A percentile compares a stretch with the other conserved stretches of the same genome.
phyloP scores from a whole-genome alignment of 2,888 invertebrate species.

The Beris morrisii region DNA sequence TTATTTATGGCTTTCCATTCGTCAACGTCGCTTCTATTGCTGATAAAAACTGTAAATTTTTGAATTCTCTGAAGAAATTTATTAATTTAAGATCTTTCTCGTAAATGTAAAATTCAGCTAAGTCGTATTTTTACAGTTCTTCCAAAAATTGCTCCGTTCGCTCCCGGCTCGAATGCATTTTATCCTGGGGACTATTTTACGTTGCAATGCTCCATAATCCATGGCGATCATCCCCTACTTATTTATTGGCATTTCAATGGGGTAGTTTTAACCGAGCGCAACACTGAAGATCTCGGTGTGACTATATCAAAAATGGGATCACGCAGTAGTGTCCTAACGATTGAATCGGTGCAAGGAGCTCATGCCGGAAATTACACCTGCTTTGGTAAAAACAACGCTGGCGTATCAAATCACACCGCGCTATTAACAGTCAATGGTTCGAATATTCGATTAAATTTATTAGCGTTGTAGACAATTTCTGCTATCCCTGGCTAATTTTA shows the following conservation, averaged over 20 bases:
- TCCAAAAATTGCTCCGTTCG: conserved; percentile 77
- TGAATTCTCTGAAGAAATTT: too few species aligned
- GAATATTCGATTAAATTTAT: conserved; percentile 8
- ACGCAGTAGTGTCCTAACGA: conserved; percentile 63
- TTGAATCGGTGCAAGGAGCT: conserved; percentile 62
- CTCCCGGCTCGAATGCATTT: conserved; percentile 70
- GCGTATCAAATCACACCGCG: conserved; percentile 66
- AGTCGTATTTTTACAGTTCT: conserved; percentile 65
- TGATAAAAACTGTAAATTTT: too few species aligned
- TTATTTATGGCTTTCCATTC: too few species aligned
- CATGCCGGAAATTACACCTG: conserved; percentile 77
- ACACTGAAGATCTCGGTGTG: conserved; percentile 46
- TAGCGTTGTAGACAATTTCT: neutral
- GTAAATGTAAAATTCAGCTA: too few species aligned
- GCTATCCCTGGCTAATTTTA: neutral
- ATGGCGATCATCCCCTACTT: conserved; percentile 76
- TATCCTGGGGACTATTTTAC: conserved; percentile 68
- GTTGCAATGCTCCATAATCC: conserved; percentile 69
- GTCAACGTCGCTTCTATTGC: too few species aligned
- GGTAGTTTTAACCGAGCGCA: conserved; percentile 61
- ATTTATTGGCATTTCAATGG: conserved; percentile 72
- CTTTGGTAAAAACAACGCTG: conserved; percentile 63
- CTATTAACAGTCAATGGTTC: conserved; percentile 71
- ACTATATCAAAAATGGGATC: conserved; percentile 57
- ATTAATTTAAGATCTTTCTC: too few species aligned